These are phyloP conservation scores for Scleropages formosus DNA, from an alignment of 2,797 vertebrate species.

Conservation along the genomic window DNA sequence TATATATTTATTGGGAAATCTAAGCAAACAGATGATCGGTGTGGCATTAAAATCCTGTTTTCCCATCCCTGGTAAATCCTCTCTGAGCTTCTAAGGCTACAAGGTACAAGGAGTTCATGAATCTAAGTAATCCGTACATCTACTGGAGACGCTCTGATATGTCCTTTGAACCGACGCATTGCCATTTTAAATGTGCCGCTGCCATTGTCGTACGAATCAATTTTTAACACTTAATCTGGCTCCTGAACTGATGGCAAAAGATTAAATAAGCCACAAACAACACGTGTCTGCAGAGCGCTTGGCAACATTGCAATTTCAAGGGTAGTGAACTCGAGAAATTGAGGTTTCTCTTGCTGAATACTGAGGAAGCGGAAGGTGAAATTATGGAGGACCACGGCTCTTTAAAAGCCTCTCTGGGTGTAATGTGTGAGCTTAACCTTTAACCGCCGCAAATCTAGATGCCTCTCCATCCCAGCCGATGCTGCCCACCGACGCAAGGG, in stretches of 20 bases:
- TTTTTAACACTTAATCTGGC: conserved; percentile 16
- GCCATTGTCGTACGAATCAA: neutral
- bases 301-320: conserved; percentile 27
- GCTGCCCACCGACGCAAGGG: neutral
- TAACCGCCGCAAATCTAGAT: neutral
- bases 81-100: neutral
- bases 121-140: neutral
- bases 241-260: neutral
- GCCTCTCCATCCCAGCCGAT: neutral
- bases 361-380: conserved; percentile 17
- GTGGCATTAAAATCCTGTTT: conserved; percentile 19
- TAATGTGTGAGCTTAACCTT: conserved; percentile 22
- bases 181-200: neutral
- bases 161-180: neutral
- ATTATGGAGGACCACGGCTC: neutral
- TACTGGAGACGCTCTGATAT: neutral
- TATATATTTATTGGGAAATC: conserved; percentile 14
- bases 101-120: neutral
- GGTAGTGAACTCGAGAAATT: conserved; percentile 19
- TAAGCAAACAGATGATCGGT: conserved; percentile 15
- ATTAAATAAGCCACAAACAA: conserved; percentile 15
- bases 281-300: neutral
- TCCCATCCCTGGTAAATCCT: neutral
- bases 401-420: neutral
- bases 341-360: conserved; percentile 18